Evolutionary conservation across 2,113 vertebrate genomes (phyloP), one percentile per base, ranked within the genome.

Genomic region (Stercorarius parasiticus): DNA sequence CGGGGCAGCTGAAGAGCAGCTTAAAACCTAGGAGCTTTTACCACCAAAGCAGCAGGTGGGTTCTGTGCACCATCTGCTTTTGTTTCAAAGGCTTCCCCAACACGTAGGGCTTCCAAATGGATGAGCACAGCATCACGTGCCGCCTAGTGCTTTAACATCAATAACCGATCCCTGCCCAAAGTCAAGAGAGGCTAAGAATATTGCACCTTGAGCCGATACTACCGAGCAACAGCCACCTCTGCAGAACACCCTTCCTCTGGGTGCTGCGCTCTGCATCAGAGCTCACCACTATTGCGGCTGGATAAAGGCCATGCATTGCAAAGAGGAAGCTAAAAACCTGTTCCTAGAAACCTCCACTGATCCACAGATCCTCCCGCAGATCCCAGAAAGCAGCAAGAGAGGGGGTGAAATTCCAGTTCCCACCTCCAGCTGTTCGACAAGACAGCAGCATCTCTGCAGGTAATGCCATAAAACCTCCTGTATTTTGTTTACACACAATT

Each of bases 181-280:
- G 15, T 36, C 43, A 69, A 47, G 58, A 29, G n/a, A 42, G 5
- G 16, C 22, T 55, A 30, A 58, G 42, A 70, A 3, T 13, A 38
- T 77, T 72, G 53, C 56, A 30, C 18, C 23, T 61, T 42, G 43
- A 58, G 62, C 36, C 43, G 59, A n/a, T 29, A 26, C 36, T 18
- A 6, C 58, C n/a, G 26, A 61, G 77, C 1, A 0, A 26, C 52
- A 69, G 25, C 67, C 29, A 30, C 38, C 12, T 45, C 53, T 77
- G n/a, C 38, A 62, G 50, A 73, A 6, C 9, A 62, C 6, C 19
- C 34, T 38, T 65, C 25, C 61, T 79, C 55, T 67, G 34, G 17
- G 14, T n/a, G 11, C 59, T 64, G 47, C 0, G 0, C 25, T 47
- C 45, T 85, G 18, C 52, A 2, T 11, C 7, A 18, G 56, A 58